Base-by-base conservation (phyloP, 2,113 vertebrate genomes). In the Camelus bactrianus region DNA sequence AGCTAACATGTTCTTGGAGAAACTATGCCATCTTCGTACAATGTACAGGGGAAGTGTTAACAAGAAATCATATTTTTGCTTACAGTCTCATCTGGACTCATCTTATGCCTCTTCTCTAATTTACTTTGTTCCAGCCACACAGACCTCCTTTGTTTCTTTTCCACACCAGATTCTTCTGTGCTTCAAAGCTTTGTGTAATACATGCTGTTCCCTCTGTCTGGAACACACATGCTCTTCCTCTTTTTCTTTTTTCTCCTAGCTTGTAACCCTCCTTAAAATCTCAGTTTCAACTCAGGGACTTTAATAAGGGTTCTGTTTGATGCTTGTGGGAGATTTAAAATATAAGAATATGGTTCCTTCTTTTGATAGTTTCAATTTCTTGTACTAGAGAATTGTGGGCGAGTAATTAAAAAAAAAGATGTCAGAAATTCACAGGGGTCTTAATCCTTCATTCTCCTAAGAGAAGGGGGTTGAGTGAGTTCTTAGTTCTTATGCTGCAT, bases 21-120 rank as follows among this genome's bases (percentile, higher is more conserved):
- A 89, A 46, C 32, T 72, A n/a, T 5, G 24, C 62, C 9, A 3
- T 69, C 70, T 81, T 83, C 52, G 54, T 65, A 52, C 35, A 32
- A 42, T 42, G 38, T 65, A 26, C 24, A 82, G 50, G 76, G 58
- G 46, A 75, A 76, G 3, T 82, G 32, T 89, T 89, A 72, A 87
- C 50, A 79, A 58, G 50, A 95, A 89, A 80, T 60, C 13, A 69
- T 89, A 79, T 46, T 95, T 95, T 94, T 56, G 28, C 75, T 94
- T 96, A 50, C 4, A 72, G 20, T 42, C 38, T 42, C 38, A 42
- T 42, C 38, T 42, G 38, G 38, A 42, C 38, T 42, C 17, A 38
- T 67, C 54, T 81, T 67, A 26, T 48, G 30, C 48, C 65, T 91
- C 81, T 52, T 93, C 30, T 70, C 38, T 42, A 28, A 54, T 42